These are phyloP conservation scores for Astatoreochromis straeleni DNA, from an alignment of 2,113 vertebrate genomes.

Conservation along the genomic window DNA sequence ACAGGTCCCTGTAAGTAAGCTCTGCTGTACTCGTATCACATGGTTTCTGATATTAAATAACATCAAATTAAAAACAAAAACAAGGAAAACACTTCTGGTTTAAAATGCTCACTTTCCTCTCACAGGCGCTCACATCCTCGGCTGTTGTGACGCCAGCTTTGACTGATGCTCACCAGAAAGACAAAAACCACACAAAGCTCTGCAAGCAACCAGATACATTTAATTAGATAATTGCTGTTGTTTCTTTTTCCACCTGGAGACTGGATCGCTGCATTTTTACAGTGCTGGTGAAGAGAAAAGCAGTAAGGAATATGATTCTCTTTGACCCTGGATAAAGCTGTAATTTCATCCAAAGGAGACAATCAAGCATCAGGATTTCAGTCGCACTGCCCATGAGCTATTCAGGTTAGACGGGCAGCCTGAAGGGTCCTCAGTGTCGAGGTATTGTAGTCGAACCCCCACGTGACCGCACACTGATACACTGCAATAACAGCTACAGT, in stretches of 20 bases:
- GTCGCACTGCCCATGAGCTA: slow-evolving; percentile 5
- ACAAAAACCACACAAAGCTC: slow-evolving; percentile 19
- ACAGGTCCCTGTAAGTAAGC: not conserved
- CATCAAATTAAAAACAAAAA: not conserved
- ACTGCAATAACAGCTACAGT: not conserved
- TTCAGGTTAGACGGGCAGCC: not conserved
- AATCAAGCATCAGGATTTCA: slow-evolving; percentile 28
- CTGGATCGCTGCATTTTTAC: slow-evolving; percentile 2
- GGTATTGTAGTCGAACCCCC: not conserved
- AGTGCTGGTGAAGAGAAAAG: not conserved
- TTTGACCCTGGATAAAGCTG: slow-evolving; percentile 57
- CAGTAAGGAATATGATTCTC: slow-evolving; percentile 33
- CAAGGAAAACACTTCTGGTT: not conserved
- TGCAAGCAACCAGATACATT: slow-evolving; percentile 63
- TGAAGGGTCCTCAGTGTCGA: slow-evolving; percentile 5
- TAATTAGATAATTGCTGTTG: slow-evolving; percentile 55
- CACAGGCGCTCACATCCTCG: not conserved
- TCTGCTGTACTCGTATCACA: not conserved
- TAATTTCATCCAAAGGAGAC: slow-evolving; percentile 62
- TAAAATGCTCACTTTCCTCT: not conserved
- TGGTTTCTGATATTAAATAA: not conserved
- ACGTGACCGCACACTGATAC: not conserved
- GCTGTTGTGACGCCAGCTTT: not conserved
- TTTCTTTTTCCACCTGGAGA: slow-evolving; percentile 16
- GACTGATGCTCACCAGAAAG: not conserved